Base-by-base conservation (phyloP, 2,888 invertebrate species). In the Drosophila suboccidentalis region DNA sequence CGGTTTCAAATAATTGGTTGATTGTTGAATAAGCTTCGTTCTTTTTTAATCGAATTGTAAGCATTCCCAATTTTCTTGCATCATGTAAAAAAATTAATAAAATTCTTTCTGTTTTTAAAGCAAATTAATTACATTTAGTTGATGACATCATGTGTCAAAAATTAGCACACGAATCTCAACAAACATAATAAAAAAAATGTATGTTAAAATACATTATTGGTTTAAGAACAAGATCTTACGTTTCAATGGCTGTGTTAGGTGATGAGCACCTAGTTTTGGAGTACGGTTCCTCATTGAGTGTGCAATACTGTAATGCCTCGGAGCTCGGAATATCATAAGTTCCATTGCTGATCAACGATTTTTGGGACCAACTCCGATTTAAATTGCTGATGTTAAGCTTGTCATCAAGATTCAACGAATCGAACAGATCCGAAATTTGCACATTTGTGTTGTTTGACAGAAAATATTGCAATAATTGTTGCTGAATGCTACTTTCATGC, bases 391-490 rank as follows among this genome's bases (percentile, higher is more conserved):
- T 47, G 9, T 39, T 49, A 3, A 60, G 17, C 22, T 71, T 75
- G 9, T 55, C 54, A 38, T 73, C 80, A 38, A 91, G 64, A 58
- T 89, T 93, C 91, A 80, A 93, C 90, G 92, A 90, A 49, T 89
- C 93, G 91, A 90, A 94, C 87, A 85, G 91, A 75, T 94, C 92
- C 5, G 93, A 93, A 71, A 94, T 93, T 83, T 93, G 94, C 82
- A 93, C 94, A 89, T 93, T 93, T 79, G 92, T 94, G 90, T 94
- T 94, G 82, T 94, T 93, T 86, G 94, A 94, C 61, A 95, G 92
- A 77, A 97, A 95, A 87, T 97, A 96, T 84, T 96, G 95, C 62
- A 97, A 92, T 68, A 97, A 93, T 89, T 97, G 96, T 84, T 96
- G 95, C 87, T 97, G 96, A 11, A 96, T 94, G 38, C 94, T 93